These are phyloP conservation scores for Ranitomeya variabilis DNA, from an alignment of 2,113 vertebrate genomes.

Conservation along the genomic window DNA sequence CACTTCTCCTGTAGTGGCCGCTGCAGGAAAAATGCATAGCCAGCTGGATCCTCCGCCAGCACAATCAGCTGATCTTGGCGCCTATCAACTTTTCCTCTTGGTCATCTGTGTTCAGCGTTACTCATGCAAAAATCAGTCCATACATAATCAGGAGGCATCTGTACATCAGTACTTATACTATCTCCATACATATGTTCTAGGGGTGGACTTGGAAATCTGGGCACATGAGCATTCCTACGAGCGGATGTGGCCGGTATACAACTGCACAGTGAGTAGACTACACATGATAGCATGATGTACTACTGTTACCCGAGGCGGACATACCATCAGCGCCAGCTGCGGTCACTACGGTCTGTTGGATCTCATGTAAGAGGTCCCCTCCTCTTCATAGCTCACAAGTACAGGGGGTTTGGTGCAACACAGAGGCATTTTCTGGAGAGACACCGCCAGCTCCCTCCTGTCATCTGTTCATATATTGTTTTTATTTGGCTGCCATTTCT, in stretches of 20 bases:
- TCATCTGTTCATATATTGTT: too few species aligned
- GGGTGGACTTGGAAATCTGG: conserved; percentile 84
- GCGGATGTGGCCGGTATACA: conserved; percentile 84
- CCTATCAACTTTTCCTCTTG: background rate
- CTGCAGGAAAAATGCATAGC: too few species aligned
- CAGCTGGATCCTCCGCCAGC: too few species aligned
- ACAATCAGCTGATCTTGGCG: background rate
- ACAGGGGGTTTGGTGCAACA: background rate
- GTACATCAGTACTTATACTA: background rate
- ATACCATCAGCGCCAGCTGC: too few species aligned
- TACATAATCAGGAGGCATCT: background rate
- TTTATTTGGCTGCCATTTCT: too few species aligned
- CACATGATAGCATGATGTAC: background rate
- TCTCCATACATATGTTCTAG: background rate
- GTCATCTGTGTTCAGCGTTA: background rate
- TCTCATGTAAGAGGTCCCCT: background rate
- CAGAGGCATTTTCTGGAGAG: background rate
- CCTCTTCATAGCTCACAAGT: background rate
- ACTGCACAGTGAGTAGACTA: conserved; percentile 74
- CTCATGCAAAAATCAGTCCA: background rate
- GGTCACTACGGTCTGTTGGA: background rate
- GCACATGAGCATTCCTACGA: conserved; percentile 89
- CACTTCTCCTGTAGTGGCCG: too few species aligned
- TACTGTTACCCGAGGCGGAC: background rate
- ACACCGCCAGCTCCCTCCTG: background rate